Evolutionary conservation across 2,113 vertebrate genomes (phyloP).

Genomic region (Etheostoma spectabile): DNA sequence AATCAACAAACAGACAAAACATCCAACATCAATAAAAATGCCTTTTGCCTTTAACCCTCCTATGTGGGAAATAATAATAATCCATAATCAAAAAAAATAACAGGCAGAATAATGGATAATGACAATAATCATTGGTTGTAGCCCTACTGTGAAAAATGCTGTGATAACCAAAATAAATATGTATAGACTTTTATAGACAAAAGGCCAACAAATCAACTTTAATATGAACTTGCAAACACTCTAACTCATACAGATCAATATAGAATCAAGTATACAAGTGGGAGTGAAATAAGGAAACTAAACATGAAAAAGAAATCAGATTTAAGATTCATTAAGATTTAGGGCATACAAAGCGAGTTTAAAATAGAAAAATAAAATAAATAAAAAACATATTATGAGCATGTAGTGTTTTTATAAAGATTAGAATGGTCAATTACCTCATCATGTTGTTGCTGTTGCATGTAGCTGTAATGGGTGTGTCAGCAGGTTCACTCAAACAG

Average conservation of each 20-base stretch:
- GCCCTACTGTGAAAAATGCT: neutral
- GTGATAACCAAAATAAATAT: too few relatives aligned
- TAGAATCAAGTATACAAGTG: neutral
- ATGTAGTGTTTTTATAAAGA: too few relatives aligned
- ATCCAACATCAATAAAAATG: neutral
- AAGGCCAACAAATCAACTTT: neutral
- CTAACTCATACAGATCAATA: neutral
- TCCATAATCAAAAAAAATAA: neutral
- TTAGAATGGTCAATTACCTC: neutral
- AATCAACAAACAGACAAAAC: neutral
- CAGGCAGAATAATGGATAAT: neutral
- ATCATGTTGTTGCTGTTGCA: neutral
- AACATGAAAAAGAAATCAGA: neutral
- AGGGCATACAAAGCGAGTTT: neutral
- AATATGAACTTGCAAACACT: neutral
- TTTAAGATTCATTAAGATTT: neutral
- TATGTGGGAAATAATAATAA: neutral
- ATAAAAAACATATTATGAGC: neutral
- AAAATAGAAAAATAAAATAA: neutral
- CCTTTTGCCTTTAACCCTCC: neutral
- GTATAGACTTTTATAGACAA: neutral
- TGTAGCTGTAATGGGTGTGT: slow-evolving; percentile 20
- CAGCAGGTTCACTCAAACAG: slow-evolving; percentile 29
- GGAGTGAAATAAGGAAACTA: neutral
- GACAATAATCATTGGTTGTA: neutral